phyloP scores from a whole-genome alignment of 1,140 invertebrate species.

The Camponotus floridanus region DNA sequence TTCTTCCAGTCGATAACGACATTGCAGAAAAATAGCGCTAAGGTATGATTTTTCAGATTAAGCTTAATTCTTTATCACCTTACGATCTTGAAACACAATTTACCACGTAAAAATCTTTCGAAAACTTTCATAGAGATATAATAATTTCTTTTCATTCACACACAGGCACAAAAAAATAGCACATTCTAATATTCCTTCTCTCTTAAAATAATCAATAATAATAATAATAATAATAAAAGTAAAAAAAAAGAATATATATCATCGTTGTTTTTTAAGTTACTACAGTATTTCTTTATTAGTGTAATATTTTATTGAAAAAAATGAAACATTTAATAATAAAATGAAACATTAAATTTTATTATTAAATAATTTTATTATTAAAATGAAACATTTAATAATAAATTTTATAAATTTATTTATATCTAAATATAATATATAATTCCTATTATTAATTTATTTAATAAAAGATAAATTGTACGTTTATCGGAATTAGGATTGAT shows the following conservation, averaged over 20 bases:
- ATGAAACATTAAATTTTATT: no score
- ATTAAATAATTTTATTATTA: no score
- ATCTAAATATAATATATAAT: no score
- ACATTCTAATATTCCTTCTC: not conserved
- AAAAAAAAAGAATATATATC: not conserved
- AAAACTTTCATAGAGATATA: not conserved
- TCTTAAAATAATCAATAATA: not conserved
- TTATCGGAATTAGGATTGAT: not conserved
- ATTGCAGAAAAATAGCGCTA: slow-evolving; percentile 97
- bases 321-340: no score
- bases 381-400: no score
- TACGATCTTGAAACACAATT: not conserved
- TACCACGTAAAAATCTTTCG: not conserved
- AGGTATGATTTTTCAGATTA: slow-evolving; percentile 87
- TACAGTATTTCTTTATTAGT: not conserved
- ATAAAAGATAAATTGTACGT: not conserved
- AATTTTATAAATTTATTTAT: no score
- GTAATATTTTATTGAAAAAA: not conserved
- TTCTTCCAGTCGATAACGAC: slow-evolving; percentile 98
- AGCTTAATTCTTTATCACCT: not conserved
- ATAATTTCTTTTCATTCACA: not conserved
- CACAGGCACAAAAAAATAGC: no score
- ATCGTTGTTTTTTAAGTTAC: not conserved
- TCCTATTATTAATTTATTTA: not conserved
- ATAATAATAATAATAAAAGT: not conserved